Evolutionary conservation across 2,113 vertebrate genomes (phyloP).

Genomic region (Lota lota): DNA sequence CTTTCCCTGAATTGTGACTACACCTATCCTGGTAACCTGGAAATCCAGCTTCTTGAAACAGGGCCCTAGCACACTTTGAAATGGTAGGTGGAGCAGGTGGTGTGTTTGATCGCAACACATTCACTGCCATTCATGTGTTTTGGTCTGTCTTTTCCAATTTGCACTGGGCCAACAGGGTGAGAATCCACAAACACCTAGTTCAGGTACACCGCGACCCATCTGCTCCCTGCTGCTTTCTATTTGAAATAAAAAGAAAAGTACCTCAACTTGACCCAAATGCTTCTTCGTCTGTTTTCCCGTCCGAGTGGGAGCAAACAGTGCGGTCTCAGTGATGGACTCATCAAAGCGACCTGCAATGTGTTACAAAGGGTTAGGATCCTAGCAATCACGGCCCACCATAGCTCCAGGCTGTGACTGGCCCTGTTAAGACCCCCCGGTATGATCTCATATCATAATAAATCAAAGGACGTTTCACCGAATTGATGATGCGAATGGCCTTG

Average conservation of each 20-base stretch:
- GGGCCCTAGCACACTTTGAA: too few relatives aligned
- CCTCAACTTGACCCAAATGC: conserved; percentile 16
- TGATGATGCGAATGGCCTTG: conserved; percentile 16
- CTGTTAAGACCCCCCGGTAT: conserved; percentile 20
- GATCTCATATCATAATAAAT: conserved; percentile 27
- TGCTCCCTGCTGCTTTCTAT: background rate
- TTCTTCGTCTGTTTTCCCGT: conserved; percentile 13
- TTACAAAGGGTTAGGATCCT: too few relatives aligned
- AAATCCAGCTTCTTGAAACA: too few relatives aligned
- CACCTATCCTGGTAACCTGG: too few relatives aligned
- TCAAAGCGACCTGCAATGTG: background rate
- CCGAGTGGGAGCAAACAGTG: too few relatives aligned
- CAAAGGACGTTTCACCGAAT: conserved; percentile 15
- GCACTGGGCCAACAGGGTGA: background rate
- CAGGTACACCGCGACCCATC: background rate
- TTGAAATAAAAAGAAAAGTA: background rate
- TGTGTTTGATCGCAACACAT: background rate
- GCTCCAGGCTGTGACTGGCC: conserved; percentile 20
- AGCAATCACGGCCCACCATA: conserved; percentile 30
- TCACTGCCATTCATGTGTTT: too few relatives aligned
- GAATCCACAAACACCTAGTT: background rate
- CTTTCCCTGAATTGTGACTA: too few relatives aligned
- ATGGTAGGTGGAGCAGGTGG: too few relatives aligned
- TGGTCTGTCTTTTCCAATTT: background rate
- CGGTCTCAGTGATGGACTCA: too few relatives aligned